Evolutionary conservation across 2,113 vertebrate species (phyloP).

Genomic region (Erinaceus europaeus): DNA sequence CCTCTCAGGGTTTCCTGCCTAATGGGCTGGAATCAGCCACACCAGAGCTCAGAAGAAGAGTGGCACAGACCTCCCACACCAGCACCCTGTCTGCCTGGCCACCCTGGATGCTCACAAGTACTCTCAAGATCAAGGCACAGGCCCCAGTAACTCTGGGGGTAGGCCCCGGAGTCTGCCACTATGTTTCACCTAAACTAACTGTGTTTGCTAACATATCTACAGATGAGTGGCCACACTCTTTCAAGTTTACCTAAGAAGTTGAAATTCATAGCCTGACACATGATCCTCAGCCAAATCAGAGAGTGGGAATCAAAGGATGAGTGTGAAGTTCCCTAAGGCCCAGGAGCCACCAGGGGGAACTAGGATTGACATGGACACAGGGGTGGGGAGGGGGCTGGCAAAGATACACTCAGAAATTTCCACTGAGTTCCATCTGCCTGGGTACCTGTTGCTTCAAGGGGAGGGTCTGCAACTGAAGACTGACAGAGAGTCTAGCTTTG

Average conservation of each 20-base stretch:
- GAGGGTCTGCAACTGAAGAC: background rate
- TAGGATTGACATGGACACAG: background rate
- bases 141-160: background rate
- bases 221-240: background rate
- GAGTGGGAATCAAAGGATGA: background rate
- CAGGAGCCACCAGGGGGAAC: too few species aligned
- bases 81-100: background rate
- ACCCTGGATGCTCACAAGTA: too few species aligned
- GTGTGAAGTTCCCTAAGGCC: too few species aligned
- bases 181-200: background rate
- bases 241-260: background rate
- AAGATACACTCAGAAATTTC: too few species aligned
- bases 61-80: background rate
- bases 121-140: fast-evolving
- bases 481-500: too few species aligned
- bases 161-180: background rate
- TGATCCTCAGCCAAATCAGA: background rate
- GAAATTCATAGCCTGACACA: background rate
- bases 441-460: too few species aligned
- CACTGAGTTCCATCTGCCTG: too few species aligned
- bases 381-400: too few species aligned
- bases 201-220: background rate
- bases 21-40: too few species aligned
- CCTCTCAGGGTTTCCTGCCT: background rate
- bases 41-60: background rate